Conservation (phyloP, 2,888 invertebrate species). For the Rhagonycha lutea region DNA sequence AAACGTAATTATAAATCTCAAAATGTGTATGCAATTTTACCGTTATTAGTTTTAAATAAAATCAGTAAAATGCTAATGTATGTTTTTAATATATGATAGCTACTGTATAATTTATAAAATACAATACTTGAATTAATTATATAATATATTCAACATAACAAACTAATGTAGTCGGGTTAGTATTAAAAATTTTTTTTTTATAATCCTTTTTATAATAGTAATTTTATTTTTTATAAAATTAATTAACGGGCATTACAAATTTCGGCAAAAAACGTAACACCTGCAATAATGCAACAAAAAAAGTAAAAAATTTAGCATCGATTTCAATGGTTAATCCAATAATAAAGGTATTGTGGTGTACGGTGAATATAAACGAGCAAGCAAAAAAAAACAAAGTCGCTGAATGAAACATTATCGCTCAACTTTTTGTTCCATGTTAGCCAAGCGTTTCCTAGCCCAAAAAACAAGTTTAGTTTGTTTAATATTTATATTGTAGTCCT, state of each 20-base stretch:
- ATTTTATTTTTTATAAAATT: neutral
- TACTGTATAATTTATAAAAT: neutral
- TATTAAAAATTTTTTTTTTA: neutral
- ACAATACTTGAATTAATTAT: neutral
- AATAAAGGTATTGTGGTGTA: constrained; percentile 12
- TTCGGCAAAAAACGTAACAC: constrained; percentile 11
- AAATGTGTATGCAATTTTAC: neutral
- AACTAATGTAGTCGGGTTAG: neutral
- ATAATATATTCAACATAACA: neutral
- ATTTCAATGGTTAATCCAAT: constrained; percentile 23
- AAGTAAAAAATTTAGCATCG: neutral
- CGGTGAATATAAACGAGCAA: constrained; percentile 14
- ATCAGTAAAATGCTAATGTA: neutral
- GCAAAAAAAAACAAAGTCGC: constrained; percentile 23
- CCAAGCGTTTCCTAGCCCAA: constrained; percentile 19
- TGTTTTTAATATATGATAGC: neutral
- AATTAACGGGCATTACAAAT: neutral
- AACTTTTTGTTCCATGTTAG: constrained; percentile 20
- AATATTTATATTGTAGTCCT: constrained; percentile 8
- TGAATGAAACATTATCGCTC: constrained; percentile 24
- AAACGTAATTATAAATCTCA: neutral
- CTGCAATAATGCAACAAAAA: constrained; percentile 18
- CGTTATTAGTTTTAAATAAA: neutral
- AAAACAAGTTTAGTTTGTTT: constrained; percentile 19
- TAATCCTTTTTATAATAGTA: neutral